Evolutionary conservation across 2,888 invertebrate genomes (phyloP).

Genomic region (Deilephila porcellus): DNA sequence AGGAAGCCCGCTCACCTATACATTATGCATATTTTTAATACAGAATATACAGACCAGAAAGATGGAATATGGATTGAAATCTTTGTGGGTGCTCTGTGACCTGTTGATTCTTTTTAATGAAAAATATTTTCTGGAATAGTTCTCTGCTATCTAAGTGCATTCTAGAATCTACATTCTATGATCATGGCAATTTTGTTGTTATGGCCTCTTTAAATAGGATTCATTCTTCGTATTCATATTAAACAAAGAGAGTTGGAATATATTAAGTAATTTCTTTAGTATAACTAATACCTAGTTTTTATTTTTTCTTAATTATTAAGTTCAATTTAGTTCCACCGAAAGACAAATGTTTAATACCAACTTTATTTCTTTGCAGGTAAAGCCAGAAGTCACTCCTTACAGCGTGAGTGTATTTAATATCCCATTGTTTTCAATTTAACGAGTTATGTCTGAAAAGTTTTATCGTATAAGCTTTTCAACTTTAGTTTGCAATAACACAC

Average conservation of each 20-base stretch:
- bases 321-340: too few relatives aligned
- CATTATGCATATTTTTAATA: conserved; percentile 27
- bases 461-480: conserved; percentile 42
- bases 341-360: neutral
- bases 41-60: conserved; percentile 13
- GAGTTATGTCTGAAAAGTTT: conserved; percentile 31
- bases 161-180: too few relatives aligned
- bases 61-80: neutral
- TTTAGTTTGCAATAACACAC: conserved; percentile 50
- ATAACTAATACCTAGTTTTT: too few relatives aligned
- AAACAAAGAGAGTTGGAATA: too few relatives aligned
- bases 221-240: too few relatives aligned
- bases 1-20: conserved; percentile 22
- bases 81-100: neutral
- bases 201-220: too few relatives aligned
- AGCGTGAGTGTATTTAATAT: conserved; percentile 19
- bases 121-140: too few relatives aligned
- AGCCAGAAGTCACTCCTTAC: neutral
- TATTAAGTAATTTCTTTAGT: too few relatives aligned
- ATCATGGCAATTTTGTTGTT: too few relatives aligned
- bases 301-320: too few relatives aligned
- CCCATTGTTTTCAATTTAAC: neutral
- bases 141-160: too few relatives aligned
- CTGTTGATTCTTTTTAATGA: neutral
- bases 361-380: conserved; percentile 24